phyloP scores from a whole-genome alignment of 1,140 invertebrate species.

The Fopius arisanus region DNA sequence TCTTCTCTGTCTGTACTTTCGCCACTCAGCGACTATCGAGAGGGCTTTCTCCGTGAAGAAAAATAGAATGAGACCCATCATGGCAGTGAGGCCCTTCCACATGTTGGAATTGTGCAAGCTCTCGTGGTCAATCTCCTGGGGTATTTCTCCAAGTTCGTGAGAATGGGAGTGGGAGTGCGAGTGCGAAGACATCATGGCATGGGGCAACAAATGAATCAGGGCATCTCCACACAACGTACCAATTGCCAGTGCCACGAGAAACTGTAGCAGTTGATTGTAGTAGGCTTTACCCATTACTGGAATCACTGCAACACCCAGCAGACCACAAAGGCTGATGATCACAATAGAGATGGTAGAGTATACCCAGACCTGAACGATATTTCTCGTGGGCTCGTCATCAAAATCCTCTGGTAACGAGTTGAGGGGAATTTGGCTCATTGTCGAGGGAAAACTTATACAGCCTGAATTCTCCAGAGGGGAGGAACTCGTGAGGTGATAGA shows the following conservation, averaged over 20 bases:
- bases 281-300: conserved; percentile 89
- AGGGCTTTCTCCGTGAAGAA: conserved; percentile 86
- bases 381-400: conserved; percentile 43
- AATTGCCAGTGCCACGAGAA: conserved; percentile 89
- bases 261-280: conserved; percentile 90
- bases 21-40: conserved; percentile 81
- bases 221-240: conserved; percentile 92
- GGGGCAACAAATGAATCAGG: conserved; percentile 90
- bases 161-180: too few relatives aligned
- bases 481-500: conserved; percentile 70
- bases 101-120: conserved; percentile 72
- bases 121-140: conserved; percentile 40
- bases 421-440: conserved; percentile 33
- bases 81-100: conserved; percentile 83
- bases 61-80: conserved; percentile 85
- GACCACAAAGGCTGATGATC: conserved; percentile 83
- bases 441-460: conserved; percentile 65
- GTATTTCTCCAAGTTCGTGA: conserved; percentile 50
- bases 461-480: conserved; percentile 64
- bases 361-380: conserved; percentile 75
- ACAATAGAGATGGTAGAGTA: conserved; percentile 83
- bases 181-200: conserved; percentile 67
- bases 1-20: conserved; percentile 71
- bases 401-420: conserved; percentile 35
- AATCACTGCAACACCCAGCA: conserved; percentile 85